Base-by-base conservation (phyloP, 2,797 vertebrate genomes). In the Diplodus sargus region DNA sequence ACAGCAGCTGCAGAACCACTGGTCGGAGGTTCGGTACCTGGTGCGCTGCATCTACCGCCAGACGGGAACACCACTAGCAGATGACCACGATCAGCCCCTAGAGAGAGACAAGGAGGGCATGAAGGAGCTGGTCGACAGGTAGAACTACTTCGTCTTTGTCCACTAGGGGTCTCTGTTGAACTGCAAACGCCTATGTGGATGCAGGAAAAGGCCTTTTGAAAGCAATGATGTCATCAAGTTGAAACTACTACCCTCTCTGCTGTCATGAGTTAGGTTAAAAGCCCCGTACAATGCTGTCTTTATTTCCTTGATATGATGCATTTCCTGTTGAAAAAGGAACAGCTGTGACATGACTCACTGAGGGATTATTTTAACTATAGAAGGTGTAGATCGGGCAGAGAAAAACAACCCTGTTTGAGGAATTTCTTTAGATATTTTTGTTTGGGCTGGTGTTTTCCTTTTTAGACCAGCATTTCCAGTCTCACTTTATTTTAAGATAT, bases 31-130 rank as follows among this genome's bases (percentile, higher is more conserved):
- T 59, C 96, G 98, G 70, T 98, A 99, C 91, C 95, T 97, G 91
- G 98, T 99, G 69, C 97, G 98, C 69, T 99, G 97, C 87, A 97
- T 99, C 90, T 99, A 99, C 93, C 97, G 98, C 22, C 97, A 98
- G 90, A 96, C 97, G 2, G 97, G 98, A 70, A 99, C 97, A 1
- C 95, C 97, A 0, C 89, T 98, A 84, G 97, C 97, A 15, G 97
- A 99, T 9, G 97, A 98, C 92, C 97, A 98, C 4, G 97, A 99
- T 90, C 98, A 97, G 18, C 96, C 97, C 1, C 87, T 98, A 58
- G 96, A 98, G 85, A 96, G 96, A 65, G 97, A 98, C 93, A 97
- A 96, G 92, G 98, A 99, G 62, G 95, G 97, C 82, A 97, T 99
- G 96, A 99, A 97, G 92, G 97, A 98, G 85, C 95, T 99, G 75